Evolutionary conservation across 64 coral and sea anemone species (phyloP).

Genomic region (Montipora efflorescens): DNA sequence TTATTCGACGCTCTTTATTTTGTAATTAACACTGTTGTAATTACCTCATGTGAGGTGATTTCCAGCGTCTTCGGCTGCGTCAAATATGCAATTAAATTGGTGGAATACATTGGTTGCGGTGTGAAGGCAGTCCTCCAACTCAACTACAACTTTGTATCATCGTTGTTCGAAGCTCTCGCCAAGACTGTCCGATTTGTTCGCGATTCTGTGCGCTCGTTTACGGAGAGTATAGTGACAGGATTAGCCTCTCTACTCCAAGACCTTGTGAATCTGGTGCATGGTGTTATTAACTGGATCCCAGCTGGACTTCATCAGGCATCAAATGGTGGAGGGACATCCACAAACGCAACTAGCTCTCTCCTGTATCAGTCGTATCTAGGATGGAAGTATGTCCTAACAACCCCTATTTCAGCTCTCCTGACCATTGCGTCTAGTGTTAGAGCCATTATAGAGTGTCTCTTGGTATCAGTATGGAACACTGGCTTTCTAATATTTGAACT

Average conservation of each 20-base stretch:
- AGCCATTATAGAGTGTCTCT: slow-evolving; percentile 55
- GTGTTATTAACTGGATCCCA: slow-evolving; percentile 48
- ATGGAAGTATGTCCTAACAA: slow-evolving; percentile 56
- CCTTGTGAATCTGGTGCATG: slow-evolving; percentile 37
- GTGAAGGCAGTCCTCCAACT: slow-evolving; percentile 65
- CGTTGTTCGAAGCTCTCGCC: slow-evolving; percentile 30
- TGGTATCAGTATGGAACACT: slow-evolving; percentile 52
- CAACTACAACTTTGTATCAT: slow-evolving; percentile 84
- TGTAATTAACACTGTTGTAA: slow-evolving; percentile 44
- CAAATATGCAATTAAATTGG: slow-evolving; percentile 56
- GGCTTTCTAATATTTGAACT: slow-evolving; percentile 45
- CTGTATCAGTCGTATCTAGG: slow-evolving; percentile 62
- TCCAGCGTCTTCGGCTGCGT: slow-evolving; percentile 41
- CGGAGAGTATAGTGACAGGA: neutral
- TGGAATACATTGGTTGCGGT: slow-evolving; percentile 73
- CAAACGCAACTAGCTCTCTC: slow-evolving; percentile 52
- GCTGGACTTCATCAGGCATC: slow-evolving; percentile 53
- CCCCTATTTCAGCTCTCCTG: slow-evolving; percentile 56
- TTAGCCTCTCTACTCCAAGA: slow-evolving; percentile 51
- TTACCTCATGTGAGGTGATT: slow-evolving; percentile 38
- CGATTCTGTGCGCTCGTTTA: slow-evolving; percentile 36
- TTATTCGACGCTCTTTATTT: slow-evolving; percentile 59
- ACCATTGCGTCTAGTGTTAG: slow-evolving; percentile 32
- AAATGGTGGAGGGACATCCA: slow-evolving; percentile 6
- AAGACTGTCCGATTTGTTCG: neutral